phyloP scores from a whole-genome alignment of 2,113 vertebrate genomes.

The Trogon melanurus region DNA sequence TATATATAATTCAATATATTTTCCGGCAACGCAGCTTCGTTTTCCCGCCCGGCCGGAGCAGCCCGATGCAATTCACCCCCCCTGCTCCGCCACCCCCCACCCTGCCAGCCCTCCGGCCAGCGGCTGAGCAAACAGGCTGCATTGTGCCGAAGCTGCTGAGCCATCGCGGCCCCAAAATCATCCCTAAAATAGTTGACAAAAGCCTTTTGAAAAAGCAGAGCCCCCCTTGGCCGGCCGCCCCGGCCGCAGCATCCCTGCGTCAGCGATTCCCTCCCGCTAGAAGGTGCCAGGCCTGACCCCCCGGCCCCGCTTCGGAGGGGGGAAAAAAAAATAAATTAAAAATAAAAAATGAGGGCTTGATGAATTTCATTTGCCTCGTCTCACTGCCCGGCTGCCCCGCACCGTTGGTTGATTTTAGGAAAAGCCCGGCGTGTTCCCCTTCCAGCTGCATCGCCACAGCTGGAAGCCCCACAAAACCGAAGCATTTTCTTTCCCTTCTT shows the following conservation, averaged over 20 bases:
- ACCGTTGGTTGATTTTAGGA: fast-evolving
- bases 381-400: not conserved
- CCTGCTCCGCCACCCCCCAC: fast-evolving
- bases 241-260: not conserved
- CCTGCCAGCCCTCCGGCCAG: not conserved
- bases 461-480: fast-evolving
- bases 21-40: fast-evolving
- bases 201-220: slow-evolving; percentile 3
- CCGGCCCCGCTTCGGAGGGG: too few relatives aligned
- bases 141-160: slow-evolving; percentile 56
- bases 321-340: not conserved
- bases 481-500: not conserved
- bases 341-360: not conserved
- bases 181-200: slow-evolving; percentile 10
- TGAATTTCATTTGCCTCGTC: not conserved
- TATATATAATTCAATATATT: fast-evolving
- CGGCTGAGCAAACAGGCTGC: slow-evolving; percentile 23
- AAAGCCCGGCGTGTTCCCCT: fast-evolving
- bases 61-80: fast-evolving
- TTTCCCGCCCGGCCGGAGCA: not conserved
- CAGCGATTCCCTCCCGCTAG: slow-evolving; percentile 15
- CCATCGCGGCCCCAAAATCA: not conserved
- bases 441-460: fast-evolving
- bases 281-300: slow-evolving; percentile 12
- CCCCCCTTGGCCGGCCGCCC: not conserved